Percentiles rank a stretch among this genome's conserved stretches.
phyloP scores from a whole-genome alignment of 2,888 invertebrate species.

The Clanis bilineata region DNA sequence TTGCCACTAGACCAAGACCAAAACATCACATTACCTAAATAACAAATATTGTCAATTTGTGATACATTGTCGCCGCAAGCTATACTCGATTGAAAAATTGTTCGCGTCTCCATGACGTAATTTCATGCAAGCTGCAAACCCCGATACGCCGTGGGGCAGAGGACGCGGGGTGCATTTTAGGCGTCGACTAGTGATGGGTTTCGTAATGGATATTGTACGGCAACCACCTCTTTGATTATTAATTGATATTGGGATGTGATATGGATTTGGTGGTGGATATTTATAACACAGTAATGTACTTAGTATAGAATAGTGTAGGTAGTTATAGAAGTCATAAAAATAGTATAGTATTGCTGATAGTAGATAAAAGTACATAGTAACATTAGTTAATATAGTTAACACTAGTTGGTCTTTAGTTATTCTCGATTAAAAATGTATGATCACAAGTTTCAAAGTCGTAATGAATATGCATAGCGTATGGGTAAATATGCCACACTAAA shows the following conservation, averaged over 20 bases:
- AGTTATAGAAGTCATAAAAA: background rate
- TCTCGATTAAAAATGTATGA: too few relatives aligned
- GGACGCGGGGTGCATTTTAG: slow-evolving; percentile 35
- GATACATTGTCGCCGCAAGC: slow-evolving; percentile 57
- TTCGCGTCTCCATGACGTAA: slow-evolving; percentile 57
- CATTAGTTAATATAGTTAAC: too few relatives aligned
- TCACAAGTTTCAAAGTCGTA: too few relatives aligned
- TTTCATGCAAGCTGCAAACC: slow-evolving; percentile 55
- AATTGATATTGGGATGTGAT: background rate
- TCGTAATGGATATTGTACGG: slow-evolving; percentile 18
- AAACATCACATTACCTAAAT: background rate
- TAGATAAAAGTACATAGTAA: too few relatives aligned
- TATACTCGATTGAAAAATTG: slow-evolving; percentile 75
- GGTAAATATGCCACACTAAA: too few relatives aligned
- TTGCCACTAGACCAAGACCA: too few relatives aligned
- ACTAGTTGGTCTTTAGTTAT: too few relatives aligned
- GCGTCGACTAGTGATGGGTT: slow-evolving; percentile 13
- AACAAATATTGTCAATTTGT: slow-evolving; percentile 63
- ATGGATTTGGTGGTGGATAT: background rate
- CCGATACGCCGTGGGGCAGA: slow-evolving; percentile 37
- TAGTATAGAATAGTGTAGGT: background rate
- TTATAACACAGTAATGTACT: background rate
- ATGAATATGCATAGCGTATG: too few relatives aligned
- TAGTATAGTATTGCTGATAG: background rate
- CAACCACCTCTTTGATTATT: slow-evolving; percentile 4